phyloP scores from a whole-genome alignment of 2,888 invertebrate genomes.

The Brenthis daphne region DNA sequence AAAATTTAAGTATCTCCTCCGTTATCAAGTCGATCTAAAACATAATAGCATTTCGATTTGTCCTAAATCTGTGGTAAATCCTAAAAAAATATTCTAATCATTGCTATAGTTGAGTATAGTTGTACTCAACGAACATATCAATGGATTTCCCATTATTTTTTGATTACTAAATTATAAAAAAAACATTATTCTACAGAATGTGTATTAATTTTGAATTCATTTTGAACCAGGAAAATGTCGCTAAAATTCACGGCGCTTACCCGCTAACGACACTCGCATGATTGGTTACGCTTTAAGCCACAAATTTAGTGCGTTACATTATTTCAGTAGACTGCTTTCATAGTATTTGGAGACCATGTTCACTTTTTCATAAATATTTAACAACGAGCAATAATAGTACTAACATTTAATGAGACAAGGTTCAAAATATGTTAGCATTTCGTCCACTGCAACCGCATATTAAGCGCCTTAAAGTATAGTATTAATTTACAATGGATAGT shows the following conservation, averaged over 20 bases:
- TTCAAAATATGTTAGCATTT: slow-evolving; percentile 15
- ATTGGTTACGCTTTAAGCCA: slow-evolving; percentile 33
- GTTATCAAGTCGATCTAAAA: no score
- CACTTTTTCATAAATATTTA: slow-evolving; percentile 8
- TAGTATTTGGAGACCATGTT: background rate
- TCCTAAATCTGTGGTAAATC: no score
- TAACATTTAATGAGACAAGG: background rate
- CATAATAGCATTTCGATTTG: no score
- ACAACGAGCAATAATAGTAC: slow-evolving; percentile 10
- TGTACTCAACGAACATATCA: no score
- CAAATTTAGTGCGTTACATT: slow-evolving; percentile 36
- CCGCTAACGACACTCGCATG: slow-evolving; percentile 33
- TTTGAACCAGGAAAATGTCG: slow-evolving; percentile 20
- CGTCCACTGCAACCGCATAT: slow-evolving; percentile 26
- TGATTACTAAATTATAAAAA: slow-evolving; percentile 4
- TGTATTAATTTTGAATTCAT: slow-evolving; percentile 19
- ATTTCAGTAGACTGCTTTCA: slow-evolving; percentile 27
- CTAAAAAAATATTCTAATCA: no score
- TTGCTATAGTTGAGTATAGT: no score
- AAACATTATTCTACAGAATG: background rate
- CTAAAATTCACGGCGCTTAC: slow-evolving; percentile 31
- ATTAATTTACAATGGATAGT: slow-evolving; percentile 35
- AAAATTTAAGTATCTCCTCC: no score
- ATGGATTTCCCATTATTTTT: no score
- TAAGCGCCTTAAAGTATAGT: slow-evolving; percentile 35